Base-by-base conservation (phyloP, 2,113 vertebrate genomes). In the Bubalus kerabau region DNA sequence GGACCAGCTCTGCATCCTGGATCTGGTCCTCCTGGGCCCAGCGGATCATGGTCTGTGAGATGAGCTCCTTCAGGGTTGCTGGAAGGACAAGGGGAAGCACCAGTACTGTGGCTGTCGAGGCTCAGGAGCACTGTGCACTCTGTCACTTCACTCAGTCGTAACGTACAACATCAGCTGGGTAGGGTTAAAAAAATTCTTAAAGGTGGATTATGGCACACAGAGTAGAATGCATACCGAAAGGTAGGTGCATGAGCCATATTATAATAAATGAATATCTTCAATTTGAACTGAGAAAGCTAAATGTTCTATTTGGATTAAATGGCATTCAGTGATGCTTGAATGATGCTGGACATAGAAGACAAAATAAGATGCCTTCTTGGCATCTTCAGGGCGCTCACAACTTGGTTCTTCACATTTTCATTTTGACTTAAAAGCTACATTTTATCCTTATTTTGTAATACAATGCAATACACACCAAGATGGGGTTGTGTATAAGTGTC, bases 1-100 rank as follows among this genome's bases (percentile, higher is more conserved):
- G 99, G 91, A 99, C 99, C 92, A 99, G 99, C 95, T 99, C 99
- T 0, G 99, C 99, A n/a, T 99, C 99, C 97, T 99, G 99, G 95
- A 99, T 99, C 98, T 99, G 99, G 95, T 99, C 99, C 98, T 99
- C 99, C 95, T 99, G 99, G 46, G 99, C 99, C 99, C 99, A 99
- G 97, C 99, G 98, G 91, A 99, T 99, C 99, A 99, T 99, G 0
- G 99, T 99, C 98, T 99, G 99, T 0, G 99, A 99, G 98, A 99
- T 99, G 91, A 99, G 99, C 96, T 99, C 99, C 98, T 99, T 99
- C 98, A 99, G 98, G 3, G 99, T 99, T 1, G 99, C 99, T 99
- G 94, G 48, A 98, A 98, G 54, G 59, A 60, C 71, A 96, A 87
- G 0, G 67, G 43, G 36, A 91, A 76, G 71, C n/a, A 62, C 24